Evolutionary conservation across 2,113 vertebrate genomes (phyloP).

Genomic region (Pseudorectes ferrugineus): DNA sequence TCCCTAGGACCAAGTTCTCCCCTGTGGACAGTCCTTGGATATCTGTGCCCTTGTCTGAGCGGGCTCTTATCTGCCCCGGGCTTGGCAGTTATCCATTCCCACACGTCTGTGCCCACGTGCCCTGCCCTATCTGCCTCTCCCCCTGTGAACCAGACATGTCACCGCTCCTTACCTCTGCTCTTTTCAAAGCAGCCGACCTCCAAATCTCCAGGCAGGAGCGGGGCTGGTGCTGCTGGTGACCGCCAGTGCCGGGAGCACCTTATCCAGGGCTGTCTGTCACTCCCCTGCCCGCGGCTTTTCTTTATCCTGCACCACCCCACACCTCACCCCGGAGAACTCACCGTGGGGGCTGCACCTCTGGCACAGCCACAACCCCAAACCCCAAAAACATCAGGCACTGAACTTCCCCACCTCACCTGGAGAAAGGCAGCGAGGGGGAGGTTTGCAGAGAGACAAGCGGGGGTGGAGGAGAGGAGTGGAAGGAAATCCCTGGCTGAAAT

Average conservation of each 20-base stretch:
- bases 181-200: background rate
- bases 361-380: background rate
- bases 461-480: background rate
- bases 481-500: background rate
- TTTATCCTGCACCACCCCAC: background rate
- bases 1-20: background rate
- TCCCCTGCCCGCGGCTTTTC: accelerated
- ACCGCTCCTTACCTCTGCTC: background rate
- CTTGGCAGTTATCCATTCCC: background rate
- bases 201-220: background rate
- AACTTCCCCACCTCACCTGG: background rate
- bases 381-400: background rate
- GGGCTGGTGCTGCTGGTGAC: background rate
- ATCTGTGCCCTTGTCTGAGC: background rate
- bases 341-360: accelerated
- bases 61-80: background rate
- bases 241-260: background rate
- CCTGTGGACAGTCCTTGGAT: background rate
- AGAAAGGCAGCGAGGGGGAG: background rate
- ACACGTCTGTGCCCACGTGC: accelerated
- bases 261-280: background rate
- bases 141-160: background rate
- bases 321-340: accelerated
- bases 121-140: background rate
- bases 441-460: background rate